Percentiles rank a stretch among this genome's conserved stretches.
Evolutionary conservation across 1,140 invertebrate genomes (phyloP).

Genomic region (Pentalonia nigronervosa): DNA sequence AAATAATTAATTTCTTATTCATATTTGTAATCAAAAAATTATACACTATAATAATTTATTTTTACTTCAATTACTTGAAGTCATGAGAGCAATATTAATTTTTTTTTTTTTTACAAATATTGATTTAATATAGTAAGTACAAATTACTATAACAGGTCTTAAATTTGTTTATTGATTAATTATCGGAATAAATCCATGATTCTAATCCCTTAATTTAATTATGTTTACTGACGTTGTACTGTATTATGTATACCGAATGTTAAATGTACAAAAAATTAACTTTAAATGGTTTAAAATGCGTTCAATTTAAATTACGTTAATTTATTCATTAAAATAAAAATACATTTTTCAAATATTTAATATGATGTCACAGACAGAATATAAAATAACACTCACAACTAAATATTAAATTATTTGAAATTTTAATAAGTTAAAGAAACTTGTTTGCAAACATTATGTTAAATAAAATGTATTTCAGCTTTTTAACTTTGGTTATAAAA

Average conservation of each 20-base stretch:
- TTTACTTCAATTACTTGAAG: not conserved
- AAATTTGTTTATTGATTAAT: not conserved
- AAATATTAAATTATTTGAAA: constrained; percentile 18
- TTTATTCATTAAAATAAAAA: constrained; percentile 4
- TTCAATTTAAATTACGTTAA: not conserved
- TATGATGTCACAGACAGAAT: constrained; percentile 20
- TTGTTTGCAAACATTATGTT: not conserved
- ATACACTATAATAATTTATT: not conserved
- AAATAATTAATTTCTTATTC: not conserved
- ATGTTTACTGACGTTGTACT: not conserved
- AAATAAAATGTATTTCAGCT: not conserved
- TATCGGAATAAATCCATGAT: not conserved
- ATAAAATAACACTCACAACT: not conserved
- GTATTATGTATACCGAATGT: not conserved
- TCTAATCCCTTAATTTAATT: not conserved
- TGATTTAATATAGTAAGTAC: not conserved
- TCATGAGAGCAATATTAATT: too few species aligned
- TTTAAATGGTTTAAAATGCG: not conserved
- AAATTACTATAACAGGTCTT: not conserved
- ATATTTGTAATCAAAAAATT: too few species aligned
- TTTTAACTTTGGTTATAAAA: not conserved
- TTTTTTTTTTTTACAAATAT: not conserved
- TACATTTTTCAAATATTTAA: not conserved
- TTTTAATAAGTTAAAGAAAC: not conserved
- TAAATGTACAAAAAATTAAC: not conserved